Percentiles rank a stretch among this genome's conserved stretches.
phyloP scores from a whole-genome alignment of 2,113 vertebrate genomes.

The Ciconia boyciana region DNA sequence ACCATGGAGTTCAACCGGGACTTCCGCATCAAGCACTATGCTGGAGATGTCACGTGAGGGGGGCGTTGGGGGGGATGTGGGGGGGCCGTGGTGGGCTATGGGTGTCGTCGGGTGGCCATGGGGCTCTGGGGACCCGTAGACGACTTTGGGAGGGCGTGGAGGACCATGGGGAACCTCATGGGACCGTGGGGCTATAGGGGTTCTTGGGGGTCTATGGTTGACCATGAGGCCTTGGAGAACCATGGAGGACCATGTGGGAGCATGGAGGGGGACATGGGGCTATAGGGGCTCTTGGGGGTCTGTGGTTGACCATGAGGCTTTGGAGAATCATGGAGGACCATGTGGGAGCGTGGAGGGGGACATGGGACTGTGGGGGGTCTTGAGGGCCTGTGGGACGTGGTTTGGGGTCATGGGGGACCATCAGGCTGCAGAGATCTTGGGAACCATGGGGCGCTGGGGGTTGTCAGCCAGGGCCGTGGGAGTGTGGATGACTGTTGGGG shows the following conservation, averaged over 20 bases:
- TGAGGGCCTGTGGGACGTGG: neutral
- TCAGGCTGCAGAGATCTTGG: neutral
- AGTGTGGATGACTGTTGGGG: conserved; percentile 59
- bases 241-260: no score
- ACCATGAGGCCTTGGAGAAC: no score
- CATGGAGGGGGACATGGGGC: no score
- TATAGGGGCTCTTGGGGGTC: neutral
- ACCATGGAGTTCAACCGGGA: conserved; percentile 90
- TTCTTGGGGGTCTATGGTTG: neutral
- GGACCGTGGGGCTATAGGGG: neutral
- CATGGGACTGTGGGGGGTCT: no score
- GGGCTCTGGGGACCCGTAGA: neutral
- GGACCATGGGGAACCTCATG: no score
- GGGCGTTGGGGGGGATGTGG: neutral
- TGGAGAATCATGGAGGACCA: no score
- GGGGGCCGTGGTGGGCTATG: accelerated
- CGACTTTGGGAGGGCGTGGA: neutral
- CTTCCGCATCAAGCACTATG: conserved; percentile 91
- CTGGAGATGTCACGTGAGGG: conserved; percentile 90
- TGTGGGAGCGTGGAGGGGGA: no score
- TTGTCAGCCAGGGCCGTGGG: neutral
- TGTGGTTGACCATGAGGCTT: no score
- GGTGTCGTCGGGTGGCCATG: neutral
- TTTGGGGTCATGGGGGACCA: neutral
- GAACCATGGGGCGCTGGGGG: neutral